Evolutionary conservation across 2,797 vertebrate genomes (phyloP).

Genomic region (Channallabes apus): DNA sequence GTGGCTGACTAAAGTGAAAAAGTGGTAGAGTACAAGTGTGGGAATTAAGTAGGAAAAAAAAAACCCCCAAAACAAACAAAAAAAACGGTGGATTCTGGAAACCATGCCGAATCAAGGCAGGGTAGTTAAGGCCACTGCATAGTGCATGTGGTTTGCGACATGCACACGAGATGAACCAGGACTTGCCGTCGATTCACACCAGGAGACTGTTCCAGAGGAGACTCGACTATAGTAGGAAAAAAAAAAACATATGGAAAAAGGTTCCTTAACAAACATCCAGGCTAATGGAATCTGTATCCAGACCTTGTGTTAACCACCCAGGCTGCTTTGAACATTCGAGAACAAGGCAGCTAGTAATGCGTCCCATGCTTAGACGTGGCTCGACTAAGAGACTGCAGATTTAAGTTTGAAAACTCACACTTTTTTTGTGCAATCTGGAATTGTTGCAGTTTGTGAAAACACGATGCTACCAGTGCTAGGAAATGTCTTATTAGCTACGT

Average conservation of each 20-base stretch:
- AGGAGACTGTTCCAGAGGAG: slow-evolving; percentile 53
- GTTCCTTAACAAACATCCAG: slow-evolving; percentile 43
- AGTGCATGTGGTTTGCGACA: slow-evolving; percentile 67
- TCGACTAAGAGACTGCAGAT: background rate
- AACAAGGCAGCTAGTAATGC: slow-evolving; percentile 7
- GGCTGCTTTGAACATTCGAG: slow-evolving; percentile 21
- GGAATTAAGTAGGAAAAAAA: slow-evolving; percentile 13
- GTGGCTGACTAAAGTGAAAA: slow-evolving; percentile 44
- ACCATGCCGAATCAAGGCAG: slow-evolving; percentile 46
- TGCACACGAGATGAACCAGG: slow-evolving; percentile 47
- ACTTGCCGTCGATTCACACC: slow-evolving; percentile 65
- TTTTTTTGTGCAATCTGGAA: background rate
- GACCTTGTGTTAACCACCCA: slow-evolving; percentile 39
- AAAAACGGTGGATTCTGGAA: slow-evolving; percentile 10
- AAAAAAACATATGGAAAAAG: slow-evolving; percentile 30
- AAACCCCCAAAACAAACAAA: no score
- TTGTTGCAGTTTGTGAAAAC: background rate
- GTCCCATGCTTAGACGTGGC: slow-evolving; percentile 28
- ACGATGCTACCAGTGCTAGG: background rate
- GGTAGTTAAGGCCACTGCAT: slow-evolving; percentile 62
- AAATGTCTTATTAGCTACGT: background rate
- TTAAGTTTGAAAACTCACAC: slow-evolving; percentile 12
- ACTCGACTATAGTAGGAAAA: slow-evolving; percentile 47
- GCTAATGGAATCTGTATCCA: slow-evolving; percentile 25
- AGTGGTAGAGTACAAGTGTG: slow-evolving; percentile 51